These are phyloP conservation scores for Anguilla marmorata DNA, from an alignment of 2,797 vertebrate species.

Conservation along the genomic window DNA sequence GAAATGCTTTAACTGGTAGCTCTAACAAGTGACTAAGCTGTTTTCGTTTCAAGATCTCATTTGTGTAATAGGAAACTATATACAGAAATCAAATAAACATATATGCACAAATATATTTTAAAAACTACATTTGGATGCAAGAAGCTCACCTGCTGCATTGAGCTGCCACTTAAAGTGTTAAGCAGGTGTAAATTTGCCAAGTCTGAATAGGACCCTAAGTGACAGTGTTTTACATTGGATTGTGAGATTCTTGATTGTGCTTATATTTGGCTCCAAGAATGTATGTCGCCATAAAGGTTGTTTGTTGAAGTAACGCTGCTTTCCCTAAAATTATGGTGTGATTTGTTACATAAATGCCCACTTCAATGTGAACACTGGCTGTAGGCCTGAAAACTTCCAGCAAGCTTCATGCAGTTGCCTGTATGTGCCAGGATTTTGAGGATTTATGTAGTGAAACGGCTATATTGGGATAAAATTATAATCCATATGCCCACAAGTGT, in stretches of 20 bases:
- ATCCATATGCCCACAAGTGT: background rate
- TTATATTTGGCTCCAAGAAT: background rate
- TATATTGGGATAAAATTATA: background rate
- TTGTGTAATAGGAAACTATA: background rate
- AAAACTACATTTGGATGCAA: too few species aligned
- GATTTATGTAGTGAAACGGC: background rate
- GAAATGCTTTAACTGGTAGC: background rate
- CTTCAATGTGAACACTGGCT: background rate
- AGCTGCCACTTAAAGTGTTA: too few species aligned
- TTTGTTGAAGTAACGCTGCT: background rate
- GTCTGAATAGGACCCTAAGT: too few species aligned
- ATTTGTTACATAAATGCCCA: background rate
- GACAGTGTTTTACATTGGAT: background rate
- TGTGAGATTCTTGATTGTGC: background rate
- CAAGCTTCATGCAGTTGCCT: background rate
- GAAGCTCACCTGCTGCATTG: too few species aligned
- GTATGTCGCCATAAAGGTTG: background rate
- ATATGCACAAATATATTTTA: too few species aligned
- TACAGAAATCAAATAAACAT: background rate
- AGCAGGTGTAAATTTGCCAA: too few species aligned
- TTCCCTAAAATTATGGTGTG: background rate
- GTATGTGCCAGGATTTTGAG: background rate
- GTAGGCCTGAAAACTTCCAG: background rate
- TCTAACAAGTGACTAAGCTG: background rate
- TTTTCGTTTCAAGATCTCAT: background rate